Evolutionary conservation across 2,888 invertebrate genomes (phyloP).

Genomic region (Coremacera marginata): DNA sequence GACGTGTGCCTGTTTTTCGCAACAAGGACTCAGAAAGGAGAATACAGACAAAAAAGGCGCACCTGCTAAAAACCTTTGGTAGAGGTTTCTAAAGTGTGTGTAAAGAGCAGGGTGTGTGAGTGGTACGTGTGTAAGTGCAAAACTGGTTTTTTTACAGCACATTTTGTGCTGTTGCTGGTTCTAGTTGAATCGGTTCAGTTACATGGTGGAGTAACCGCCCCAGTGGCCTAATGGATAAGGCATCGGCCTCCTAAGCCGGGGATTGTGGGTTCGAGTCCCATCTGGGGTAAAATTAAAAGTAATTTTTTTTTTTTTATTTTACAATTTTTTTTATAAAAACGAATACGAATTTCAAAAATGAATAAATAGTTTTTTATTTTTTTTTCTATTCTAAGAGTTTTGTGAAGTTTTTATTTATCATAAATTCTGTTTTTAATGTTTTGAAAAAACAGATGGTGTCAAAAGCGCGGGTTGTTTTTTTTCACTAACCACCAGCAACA

Average conservation of each 20-base stretch:
- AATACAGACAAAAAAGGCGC: not conserved
- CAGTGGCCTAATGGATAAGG: conserved; percentile 86
- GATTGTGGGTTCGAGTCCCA: conserved; percentile 62
- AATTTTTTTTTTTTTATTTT: not conserved
- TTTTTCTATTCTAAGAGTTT: not conserved
- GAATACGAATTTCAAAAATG: too few species aligned
- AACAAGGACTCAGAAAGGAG: not conserved
- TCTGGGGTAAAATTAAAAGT: conserved; percentile 74
- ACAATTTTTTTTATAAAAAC: too few species aligned
- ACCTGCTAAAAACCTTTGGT: too few species aligned
- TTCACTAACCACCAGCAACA: not conserved
- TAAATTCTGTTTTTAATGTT: not conserved
- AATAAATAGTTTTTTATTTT: too few species aligned
- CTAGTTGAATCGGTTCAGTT: too few species aligned
- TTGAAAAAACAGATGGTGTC: conserved; percentile 4
- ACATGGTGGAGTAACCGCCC: conserved; percentile 69
- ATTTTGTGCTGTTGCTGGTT: too few species aligned
- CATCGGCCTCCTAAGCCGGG: conserved; percentile 61
- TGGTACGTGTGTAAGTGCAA: too few species aligned
- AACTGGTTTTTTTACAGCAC: too few species aligned
- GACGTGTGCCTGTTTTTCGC: not conserved
- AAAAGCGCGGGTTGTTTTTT: not conserved
- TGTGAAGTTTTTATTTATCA: not conserved
- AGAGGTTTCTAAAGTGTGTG: too few species aligned
- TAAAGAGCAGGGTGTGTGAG: too few species aligned